A percentile compares a stretch with the other conserved stretches of the same genome.
Conservation (phyloP, 2,113 vertebrate species). For the Scomber colias region DNA sequence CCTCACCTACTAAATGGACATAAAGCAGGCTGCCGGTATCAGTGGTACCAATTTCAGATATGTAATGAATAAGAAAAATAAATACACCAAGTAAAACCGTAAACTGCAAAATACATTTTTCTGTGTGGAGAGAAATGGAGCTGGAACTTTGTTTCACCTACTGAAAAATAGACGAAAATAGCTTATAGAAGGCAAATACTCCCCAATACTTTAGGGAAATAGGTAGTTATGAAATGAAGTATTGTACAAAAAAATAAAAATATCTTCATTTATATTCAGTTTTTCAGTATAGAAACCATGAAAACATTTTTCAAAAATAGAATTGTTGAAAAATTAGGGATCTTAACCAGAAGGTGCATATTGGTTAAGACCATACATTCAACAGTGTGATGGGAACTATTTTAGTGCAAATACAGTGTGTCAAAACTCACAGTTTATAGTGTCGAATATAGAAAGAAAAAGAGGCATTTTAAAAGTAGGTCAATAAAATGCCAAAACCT, state of each 20-base stretch:
- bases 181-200: conserved; percentile 33
- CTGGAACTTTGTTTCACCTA: not conserved
- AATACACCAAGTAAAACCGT: conserved; percentile 55
- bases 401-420: conserved; percentile 66
- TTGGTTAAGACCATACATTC: conserved; percentile 49
- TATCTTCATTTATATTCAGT: conserved; percentile 43
- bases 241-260: conserved; percentile 44
- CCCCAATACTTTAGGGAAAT: conserved; percentile 11
- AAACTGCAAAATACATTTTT: not conserved
- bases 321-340: conserved; percentile 1
- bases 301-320: conserved; percentile 25
- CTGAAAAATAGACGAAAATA: conserved; percentile 15
- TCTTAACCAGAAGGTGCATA: conserved; percentile 33
- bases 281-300: conserved; percentile 39
- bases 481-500: conserved; percentile 14
- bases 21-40: conserved; percentile 5
- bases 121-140: not conserved
- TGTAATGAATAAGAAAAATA: conserved; percentile 54
- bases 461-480: not conserved
- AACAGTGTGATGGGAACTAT: conserved; percentile 35
- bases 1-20: conserved; percentile 6
- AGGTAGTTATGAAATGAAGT: conserved; percentile 68
- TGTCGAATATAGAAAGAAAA: not conserved
- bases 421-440: conserved; percentile 3
- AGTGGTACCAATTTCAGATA: conserved; percentile 11